A percentile compares a stretch with the other conserved stretches of the same genome.
Conservation (phyloP, 2,888 invertebrate genomes). For the Acronicta psi region DNA sequence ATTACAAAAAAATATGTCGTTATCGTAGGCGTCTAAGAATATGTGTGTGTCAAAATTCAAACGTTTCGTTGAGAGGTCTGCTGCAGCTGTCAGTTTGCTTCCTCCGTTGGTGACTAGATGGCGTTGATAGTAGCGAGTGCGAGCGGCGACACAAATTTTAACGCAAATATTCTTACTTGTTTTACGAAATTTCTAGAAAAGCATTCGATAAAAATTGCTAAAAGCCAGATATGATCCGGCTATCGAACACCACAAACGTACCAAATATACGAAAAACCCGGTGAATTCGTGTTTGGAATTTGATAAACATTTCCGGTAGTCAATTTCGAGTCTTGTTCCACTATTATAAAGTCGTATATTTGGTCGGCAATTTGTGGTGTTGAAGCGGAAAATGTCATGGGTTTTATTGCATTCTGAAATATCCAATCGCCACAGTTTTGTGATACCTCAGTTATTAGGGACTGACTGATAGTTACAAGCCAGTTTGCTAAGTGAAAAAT, state of each 20-base stretch:
- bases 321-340: slow-evolving; percentile 16
- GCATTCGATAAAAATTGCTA: slow-evolving; percentile 20
- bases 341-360: slow-evolving; percentile 7
- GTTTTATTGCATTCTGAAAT: slow-evolving; percentile 47
- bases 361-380: not conserved
- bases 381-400: slow-evolving; percentile 36
- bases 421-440: slow-evolving; percentile 27
- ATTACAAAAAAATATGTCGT: too few relatives aligned
- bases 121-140: too few relatives aligned
- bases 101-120: too few relatives aligned
- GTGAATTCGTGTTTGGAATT: slow-evolving; percentile 38
- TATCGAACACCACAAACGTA: slow-evolving; percentile 40
- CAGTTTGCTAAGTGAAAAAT: too few relatives aligned
- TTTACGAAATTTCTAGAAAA: slow-evolving; percentile 25
- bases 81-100: too few relatives aligned
- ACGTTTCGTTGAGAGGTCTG: too few relatives aligned
- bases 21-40: too few relatives aligned
- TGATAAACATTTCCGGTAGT: slow-evolving; percentile 4
- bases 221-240: slow-evolving; percentile 42
- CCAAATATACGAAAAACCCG: slow-evolving; percentile 40
- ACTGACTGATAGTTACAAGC: slow-evolving; percentile 6
- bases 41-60: too few relatives aligned
- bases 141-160: too few relatives aligned
- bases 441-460: slow-evolving; percentile 22
- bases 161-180: slow-evolving; percentile 13